Base-by-base conservation (phyloP, 2,888 invertebrate genomes). In the Cartodere bifasciata region DNA sequence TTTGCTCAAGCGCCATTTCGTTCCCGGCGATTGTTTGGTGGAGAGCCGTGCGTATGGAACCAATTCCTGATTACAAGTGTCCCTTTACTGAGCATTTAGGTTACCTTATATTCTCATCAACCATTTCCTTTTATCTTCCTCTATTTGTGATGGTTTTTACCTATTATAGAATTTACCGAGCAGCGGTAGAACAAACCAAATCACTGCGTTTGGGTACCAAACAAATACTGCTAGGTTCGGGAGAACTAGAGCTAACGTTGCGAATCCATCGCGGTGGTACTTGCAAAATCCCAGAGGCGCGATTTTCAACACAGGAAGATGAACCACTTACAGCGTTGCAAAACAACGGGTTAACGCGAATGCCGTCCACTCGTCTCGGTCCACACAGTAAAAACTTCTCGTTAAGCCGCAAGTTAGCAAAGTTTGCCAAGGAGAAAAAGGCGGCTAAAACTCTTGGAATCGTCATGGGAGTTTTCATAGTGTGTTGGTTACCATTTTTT, bases 11-110 rank as follows among this genome's bases (percentile, higher is more conserved):
- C 35, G 81, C 88, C 13, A 94, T 98, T 55, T 95, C 95, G 3
- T 98, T 98, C 60, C 98, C 98, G 3, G 97, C 97, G 2, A 97
- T 98, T 37, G 78, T 82, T 3, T 90, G 88, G 88, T 90, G 88
- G 88, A 69, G 88, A n/a, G 84, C 84, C 0, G 91, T 85, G 0
- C 65, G 87, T 17, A 72, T 72, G 28, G 82, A 81, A 45, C 75
- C 80, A 50, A 79, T 86, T 45, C 84, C 85, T 5, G 73, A 75
- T 44, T 79, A 76, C 53, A 83, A 84, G 57, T 98, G 97, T 62
- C 82, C 86, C 29, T 98, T 98, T 60, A 97, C 97, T 40, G 92
- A 95, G 60, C 90, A 94, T 62, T 68, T 90, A 47, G 88, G 88
- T 37, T 98, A 98, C 60, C 70, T 98, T 42, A 84, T 95, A 55